Evolutionary conservation across 2,888 invertebrate genomes (phyloP), one percentile per base, ranked within the genome.

Genomic region (Spodoptera exigua): DNA sequence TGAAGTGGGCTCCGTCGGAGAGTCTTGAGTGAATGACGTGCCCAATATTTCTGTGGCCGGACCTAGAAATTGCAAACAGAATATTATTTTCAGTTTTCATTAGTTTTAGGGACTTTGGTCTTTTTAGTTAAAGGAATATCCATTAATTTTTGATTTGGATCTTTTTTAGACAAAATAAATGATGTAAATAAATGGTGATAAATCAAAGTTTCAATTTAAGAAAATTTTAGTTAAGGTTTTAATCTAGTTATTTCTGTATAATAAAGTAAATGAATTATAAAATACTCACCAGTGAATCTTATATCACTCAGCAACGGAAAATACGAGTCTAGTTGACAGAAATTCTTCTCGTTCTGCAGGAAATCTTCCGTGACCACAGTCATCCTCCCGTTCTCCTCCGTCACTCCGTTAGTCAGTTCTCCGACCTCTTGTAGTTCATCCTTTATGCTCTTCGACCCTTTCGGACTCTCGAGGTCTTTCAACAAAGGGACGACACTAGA

Each of bases 301-400:
- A 94, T 93, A 79, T 93, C 94, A 82, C 87, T 90, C 61, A 94
- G 79, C 41, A 93, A 63, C 3, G 93, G 93, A 43, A 91, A 78
- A 74, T 85, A 93, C 2, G 86, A 79, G 67, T 92, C 89, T 0
- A 89, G 70, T 47, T 89, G 85, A 61, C 92, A 92, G 63, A 91
- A 95, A 12, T 93, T 93, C 79, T 95, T 95, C 61, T 94, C 95
- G 35, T 94, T 94, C 56, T 90, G 88, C 60, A 94, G 89, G 82
- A 94, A 94, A 77, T 90, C 85, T 66, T 91, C 87, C 4, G 93
- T 93, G 1, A 87, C 87, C 1, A 84, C 77, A 1, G 85, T 74
- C 49, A 91, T 70, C 48, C 80, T 87, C 5, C 80, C 83, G 21
- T 78, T 76, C 12, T 63, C 59, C 13, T 82, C 84, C 4, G 70